Evolutionary conservation across 2,888 invertebrate species (phyloP), one percentile per base, ranked within the genome.

Genomic region (Erebia aethiops): DNA sequence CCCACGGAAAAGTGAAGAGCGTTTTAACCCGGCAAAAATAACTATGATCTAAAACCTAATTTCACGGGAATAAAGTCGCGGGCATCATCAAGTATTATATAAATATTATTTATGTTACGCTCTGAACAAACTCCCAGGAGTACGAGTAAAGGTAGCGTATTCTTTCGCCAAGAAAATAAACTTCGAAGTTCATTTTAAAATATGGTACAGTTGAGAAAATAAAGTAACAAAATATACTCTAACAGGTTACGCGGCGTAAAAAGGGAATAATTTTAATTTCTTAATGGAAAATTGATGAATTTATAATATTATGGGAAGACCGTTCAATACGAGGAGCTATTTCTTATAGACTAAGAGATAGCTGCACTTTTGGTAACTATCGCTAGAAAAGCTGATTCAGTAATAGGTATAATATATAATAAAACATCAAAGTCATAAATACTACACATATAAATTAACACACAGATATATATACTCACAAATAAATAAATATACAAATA

Each of bases 91-190:
- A 43, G 77, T 80, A 73, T 80, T 79, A 82, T 82, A 85, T 84
- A 84, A 85, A 87, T 82, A 83, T 83, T 84, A 86, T 87, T 87
- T 57, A 57, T 8, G 11, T 26, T 87, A 85, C 80, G 77, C 82
- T 77, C 73, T 72, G 75, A 75, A 75, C 75, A 71, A 78, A 78
- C 56, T 76, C 77, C 76, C 76, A 61, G 77, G 79, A 78, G 80
- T 79, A 81, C 80, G 74, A 78, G 80, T 67, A 57, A 70, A 74
- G 52, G 64, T 67, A 69, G 56, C 41, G 63, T 67, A 67, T 70
- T 64, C 58, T 63, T 74, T 69, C 35, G 16, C 61, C 52, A 64
- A 67, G 71, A 74, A 71, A 71, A 67, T 65, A 64, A 67, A 71
- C 54, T 70, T 52, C 46, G 35, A 62, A 46, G 52, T 65, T 66